Evolutionary conservation across 2,888 invertebrate genomes (phyloP).

Genomic region (Pyrgus malvae): DNA sequence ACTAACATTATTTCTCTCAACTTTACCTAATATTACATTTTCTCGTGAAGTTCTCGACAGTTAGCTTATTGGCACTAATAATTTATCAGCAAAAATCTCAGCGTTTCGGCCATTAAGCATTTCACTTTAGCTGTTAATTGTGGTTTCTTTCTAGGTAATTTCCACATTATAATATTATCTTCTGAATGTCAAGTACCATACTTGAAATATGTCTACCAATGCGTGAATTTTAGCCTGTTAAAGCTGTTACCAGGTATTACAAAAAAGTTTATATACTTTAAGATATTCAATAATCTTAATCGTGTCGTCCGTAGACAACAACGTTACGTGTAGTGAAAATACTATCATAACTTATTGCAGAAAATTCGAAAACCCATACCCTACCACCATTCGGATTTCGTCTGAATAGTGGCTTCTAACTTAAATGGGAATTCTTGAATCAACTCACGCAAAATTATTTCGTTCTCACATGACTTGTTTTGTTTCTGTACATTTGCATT

Average conservation of each 20-base stretch:
- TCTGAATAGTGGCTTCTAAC: constrained; percentile 8
- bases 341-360: constrained; percentile 6
- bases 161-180: not conserved
- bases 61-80: constrained; percentile 25
- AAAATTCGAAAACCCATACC: constrained; percentile 1
- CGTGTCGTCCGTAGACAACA: not conserved
- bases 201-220: too few species aligned
- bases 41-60: constrained; percentile 12
- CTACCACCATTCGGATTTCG: constrained; percentile 9
- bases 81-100: constrained; percentile 16
- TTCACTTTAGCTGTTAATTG: constrained; percentile 5
- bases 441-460: constrained; percentile 18
- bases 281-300: too few species aligned
- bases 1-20: constrained; percentile 20
- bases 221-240: not conserved
- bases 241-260: too few species aligned
- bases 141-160: not conserved
- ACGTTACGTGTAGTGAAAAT: not conserved
- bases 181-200: too few species aligned
- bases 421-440: constrained; percentile 22
- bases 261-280: too few species aligned
- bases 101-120: constrained; percentile 7
- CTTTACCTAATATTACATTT: constrained; percentile 23
- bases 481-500: not conserved
- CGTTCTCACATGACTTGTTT: not conserved